Evolutionary conservation across 1,140 invertebrate species (phyloP).

Genomic region (Vanessa tameamea): DNA sequence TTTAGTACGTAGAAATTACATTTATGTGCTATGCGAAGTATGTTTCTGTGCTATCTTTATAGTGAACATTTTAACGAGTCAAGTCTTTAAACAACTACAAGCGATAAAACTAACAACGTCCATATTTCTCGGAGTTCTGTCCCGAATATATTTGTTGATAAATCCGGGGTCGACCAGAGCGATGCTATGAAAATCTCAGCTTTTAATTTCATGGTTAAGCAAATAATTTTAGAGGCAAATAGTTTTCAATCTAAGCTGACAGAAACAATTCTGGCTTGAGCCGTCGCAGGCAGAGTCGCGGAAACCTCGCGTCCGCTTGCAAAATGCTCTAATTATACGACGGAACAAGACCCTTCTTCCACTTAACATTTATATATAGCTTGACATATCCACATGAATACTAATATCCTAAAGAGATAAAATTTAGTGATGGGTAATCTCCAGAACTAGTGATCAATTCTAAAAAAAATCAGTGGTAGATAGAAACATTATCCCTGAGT

Average conservation of each 20-base stretch:
- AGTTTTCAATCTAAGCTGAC: slow-evolving; percentile 12
- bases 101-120: background rate
- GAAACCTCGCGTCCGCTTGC: slow-evolving; percentile 7
- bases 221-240: slow-evolving; percentile 1
- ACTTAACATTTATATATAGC: background rate
- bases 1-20: slow-evolving; percentile 7
- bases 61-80: background rate
- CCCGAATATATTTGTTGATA: too few species aligned
- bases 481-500: too few species aligned
- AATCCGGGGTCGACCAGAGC: too few species aligned
- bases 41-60: slow-evolving; percentile 4
- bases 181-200: background rate
- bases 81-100: background rate
- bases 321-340: slow-evolving; percentile 11
- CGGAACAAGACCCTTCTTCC: background rate
- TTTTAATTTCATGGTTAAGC: background rate
- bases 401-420: too few species aligned
- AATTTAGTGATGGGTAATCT: too few species aligned
- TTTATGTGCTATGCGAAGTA: background rate
- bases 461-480: too few species aligned
- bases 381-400: background rate
- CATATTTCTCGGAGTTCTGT: too few species aligned
- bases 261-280: slow-evolving; percentile 7
- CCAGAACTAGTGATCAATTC: too few species aligned
- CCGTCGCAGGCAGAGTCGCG: slow-evolving; percentile 1